Base-by-base conservation (phyloP, 2,113 vertebrate genomes). In the Ranitomeya variabilis region DNA sequence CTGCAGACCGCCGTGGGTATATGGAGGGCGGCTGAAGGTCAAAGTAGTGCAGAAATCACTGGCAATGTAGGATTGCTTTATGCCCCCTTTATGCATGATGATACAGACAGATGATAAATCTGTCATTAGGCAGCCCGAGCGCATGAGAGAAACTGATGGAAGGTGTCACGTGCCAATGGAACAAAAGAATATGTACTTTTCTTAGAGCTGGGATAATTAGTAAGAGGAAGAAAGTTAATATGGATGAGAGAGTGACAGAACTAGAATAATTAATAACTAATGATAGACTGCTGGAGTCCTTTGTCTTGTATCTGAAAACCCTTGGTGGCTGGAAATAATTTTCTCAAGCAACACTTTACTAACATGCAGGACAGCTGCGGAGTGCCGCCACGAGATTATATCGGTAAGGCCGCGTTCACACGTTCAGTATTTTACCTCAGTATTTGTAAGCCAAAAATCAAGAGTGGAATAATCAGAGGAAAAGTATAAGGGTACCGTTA, bases 221-320 rank as follows among this genome's bases (percentile, higher is more conserved):
- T 89, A 57, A 79, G 26, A 85, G 81, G 31, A 76, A 69, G 80
- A 85, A 85, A 88, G 82, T 89, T 89, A 85, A 89, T 89, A 79
- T 85, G 62, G 52, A 85, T 89, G 87, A 79, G 59, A 84, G 82
- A 78, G 51, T 89, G 81, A 85, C 87, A 89, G 81, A 78, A 89
- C 84, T 85, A 85, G 87, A 89, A 89, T 89, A 89, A 89, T 89
- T 84, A 89, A 89, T 89, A 89, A 73, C 81, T 67, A 85, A 89
- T 85, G 71, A 89, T 51, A 67, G 87, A 55, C 87, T 79, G 59
- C 87, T 66, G 59, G 73, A 45, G 73, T 85, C 79, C 81, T 84
- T 23, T 62, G 87, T 85, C 74, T 74, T 85, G 79, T 89, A 79
- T 89, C 23, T 66, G 13, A 31, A 85, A 67, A 74, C n/a, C 87